Base-by-base conservation (phyloP, 2,888 invertebrate species). In the Amblyjoppa proteus region DNA sequence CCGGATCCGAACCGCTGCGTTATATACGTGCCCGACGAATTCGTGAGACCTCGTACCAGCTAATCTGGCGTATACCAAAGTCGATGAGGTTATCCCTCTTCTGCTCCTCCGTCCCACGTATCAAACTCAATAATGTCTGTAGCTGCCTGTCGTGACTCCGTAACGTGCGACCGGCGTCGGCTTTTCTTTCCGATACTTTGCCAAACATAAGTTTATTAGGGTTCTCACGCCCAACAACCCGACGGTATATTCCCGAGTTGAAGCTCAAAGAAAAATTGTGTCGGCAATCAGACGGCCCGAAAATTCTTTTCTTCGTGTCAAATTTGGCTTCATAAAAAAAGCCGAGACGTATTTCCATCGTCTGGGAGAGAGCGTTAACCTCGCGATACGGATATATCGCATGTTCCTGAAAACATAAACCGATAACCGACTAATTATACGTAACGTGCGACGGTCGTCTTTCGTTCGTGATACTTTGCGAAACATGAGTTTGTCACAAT, bases 51-150 rank as follows among this genome's bases (percentile, higher is more conserved):
- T 31, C 4, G 45, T 20, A 53, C 56, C 76, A 38, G 41, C 41
- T 71, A 71, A 84, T 81, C 81, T 69, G 80, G 69, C 73, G 76
- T 53, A 34, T 45, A 58, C 49, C 81, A 77, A 81, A 84, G 73
- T 84, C 81, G 76, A 84, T 73, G 58, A 81, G 77, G 84, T 84
- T 77, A 69, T 76, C 70, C 73, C 77, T 20, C 76, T 6, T 25
- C 49, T 49, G 66, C 49, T 25, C 5, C 56, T 66, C 70, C 20
- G n/a, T 41, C 20, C 58, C 51, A 56, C 61, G 38, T 74, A 70
- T 68, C 73, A 73, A 81, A 81, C 71, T 58, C 81, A 84, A 84
- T 84, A 84, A 73, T 64, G 80, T 66, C 41, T 41, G 64, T 73
- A 66, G 16, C 45, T 56, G 28, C 38, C 66, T 28, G 53, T 56